Evolutionary conservation across 2,888 invertebrate genomes (phyloP).

Genomic region (Oscheius myriophilus): DNA sequence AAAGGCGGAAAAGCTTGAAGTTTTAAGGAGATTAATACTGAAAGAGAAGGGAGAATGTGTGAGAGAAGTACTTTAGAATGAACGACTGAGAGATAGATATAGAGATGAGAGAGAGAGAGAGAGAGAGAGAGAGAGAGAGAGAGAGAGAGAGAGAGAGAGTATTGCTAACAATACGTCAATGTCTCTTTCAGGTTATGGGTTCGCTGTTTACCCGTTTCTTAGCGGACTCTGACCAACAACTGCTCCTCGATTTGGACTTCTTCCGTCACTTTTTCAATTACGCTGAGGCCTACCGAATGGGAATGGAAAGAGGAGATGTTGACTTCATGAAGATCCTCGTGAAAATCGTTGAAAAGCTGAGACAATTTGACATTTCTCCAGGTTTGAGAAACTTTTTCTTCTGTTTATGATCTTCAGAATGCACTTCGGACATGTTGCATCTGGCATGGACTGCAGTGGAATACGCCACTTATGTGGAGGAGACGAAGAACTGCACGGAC

Average conservation of each 20-base stretch:
- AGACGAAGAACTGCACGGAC: conserved; percentile 61
- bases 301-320: conserved; percentile 60
- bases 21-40: too few relatives aligned
- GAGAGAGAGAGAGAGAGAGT: not conserved
- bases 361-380: conserved; percentile 50
- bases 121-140: too few relatives aligned
- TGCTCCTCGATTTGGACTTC: conserved; percentile 66
- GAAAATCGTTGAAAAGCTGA: conserved; percentile 47
- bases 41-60: too few relatives aligned
- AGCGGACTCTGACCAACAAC: conserved; percentile 62
- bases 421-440: conserved; percentile 65
- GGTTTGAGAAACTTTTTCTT: conserved; percentile 24
- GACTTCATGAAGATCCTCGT: conserved; percentile 60
- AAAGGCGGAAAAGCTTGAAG: too few relatives aligned
- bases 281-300: conserved; percentile 44
- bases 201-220: conserved; percentile 61
- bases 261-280: conserved; percentile 61
- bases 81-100: not conserved
- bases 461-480: conserved; percentile 65
- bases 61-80: not conserved
- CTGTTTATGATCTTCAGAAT: conserved; percentile 42
- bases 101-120: too few relatives aligned
- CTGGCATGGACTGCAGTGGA: conserved; percentile 66
- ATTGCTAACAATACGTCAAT: not conserved
- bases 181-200: conserved; percentile 39